Evolutionary conservation across 2,797 vertebrate species (phyloP), one percentile per base, ranked within the genome.

Genomic region (Sebastes itinus): DNA sequence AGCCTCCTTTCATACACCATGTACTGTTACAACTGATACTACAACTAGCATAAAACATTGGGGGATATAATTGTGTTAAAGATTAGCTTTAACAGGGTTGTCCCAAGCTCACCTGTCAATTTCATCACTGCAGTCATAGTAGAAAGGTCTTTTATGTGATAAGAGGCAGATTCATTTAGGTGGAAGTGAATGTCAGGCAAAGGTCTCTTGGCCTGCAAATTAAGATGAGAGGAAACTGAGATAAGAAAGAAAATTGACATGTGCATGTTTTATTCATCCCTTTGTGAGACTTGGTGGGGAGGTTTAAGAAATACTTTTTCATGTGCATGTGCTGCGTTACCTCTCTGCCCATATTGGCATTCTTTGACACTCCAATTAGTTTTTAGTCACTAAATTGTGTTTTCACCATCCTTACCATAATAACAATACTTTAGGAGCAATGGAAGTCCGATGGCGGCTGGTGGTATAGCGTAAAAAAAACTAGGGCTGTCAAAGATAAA

Each of bases 71-170:
- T 33, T 18, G 20, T 61, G 75, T 56, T 63, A 81, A 77, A 72
- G 64, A 87, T 92, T 35, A 81, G 18, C 66, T 67, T 25, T 54
- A 46, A 68, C 27, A 46, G 42, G 4, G 55, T 3, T 63, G 35
- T 69, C 55, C 59, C 11, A 46, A 61, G 18, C 25, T 56, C 16
- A 27, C 14, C 52, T 60, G 16, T 56, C 25, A 38, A 61, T 88
- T 67, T 61, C 33, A 77, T 85, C 61, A 80, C 49, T 49, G 4
- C 25, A 60, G 23, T 65, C 25, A 64, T 74, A 72, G 54, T 72
- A 25, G 77, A 87, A 84, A 86, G 61, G 70, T 88, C 75, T 76
- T 62, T 32, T 9, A 1, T 79, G 49, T 74, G 83, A 92, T 91
- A 89, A 93, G 78, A 81, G 33, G 20, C 6, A 71, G 65, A 73